These are phyloP conservation scores for Halisarca cf. caerulea DNA, from an alignment of 37 sponge, comb jelly and placozoan genomes.

Conservation along the genomic window DNA sequence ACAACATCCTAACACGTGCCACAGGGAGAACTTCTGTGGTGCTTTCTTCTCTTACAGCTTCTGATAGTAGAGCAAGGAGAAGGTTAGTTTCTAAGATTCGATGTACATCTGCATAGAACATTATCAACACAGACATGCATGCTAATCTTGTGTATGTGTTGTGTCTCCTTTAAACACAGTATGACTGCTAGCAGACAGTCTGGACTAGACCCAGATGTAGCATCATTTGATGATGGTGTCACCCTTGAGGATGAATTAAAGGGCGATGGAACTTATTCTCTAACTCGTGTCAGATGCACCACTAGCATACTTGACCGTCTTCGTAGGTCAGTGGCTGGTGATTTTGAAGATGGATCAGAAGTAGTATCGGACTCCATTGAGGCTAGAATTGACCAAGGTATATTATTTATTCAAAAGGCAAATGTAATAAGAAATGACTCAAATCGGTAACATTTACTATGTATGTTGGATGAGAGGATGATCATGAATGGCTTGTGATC, in stretches of 20 bases:
- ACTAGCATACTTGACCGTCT: background rate
- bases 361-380: background rate
- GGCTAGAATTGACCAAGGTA: conserved; percentile 13
- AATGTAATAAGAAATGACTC: too few species aligned
- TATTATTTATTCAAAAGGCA: too few species aligned
- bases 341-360: background rate
- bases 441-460: too few species aligned
- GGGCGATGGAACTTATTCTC: conserved; percentile 7
- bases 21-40: background rate
- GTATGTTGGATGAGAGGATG: too few species aligned
- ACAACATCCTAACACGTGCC: background rate
- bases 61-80: background rate
- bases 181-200: background rate
- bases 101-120: too few species aligned
- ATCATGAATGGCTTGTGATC: too few species aligned
- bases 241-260: background rate
- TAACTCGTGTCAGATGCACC: background rate
- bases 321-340: background rate
- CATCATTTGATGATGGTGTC: conserved; percentile 16
- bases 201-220: background rate
- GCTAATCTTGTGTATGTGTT: too few species aligned
- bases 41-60: background rate
- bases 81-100: background rate
- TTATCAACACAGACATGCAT: too few species aligned
- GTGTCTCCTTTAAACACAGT: too few species aligned